Percentiles rank a stretch among this genome's conserved stretches.
Evolutionary conservation across 2,113 vertebrate genomes (phyloP).

Genomic region (Lamprotornis superbus): DNA sequence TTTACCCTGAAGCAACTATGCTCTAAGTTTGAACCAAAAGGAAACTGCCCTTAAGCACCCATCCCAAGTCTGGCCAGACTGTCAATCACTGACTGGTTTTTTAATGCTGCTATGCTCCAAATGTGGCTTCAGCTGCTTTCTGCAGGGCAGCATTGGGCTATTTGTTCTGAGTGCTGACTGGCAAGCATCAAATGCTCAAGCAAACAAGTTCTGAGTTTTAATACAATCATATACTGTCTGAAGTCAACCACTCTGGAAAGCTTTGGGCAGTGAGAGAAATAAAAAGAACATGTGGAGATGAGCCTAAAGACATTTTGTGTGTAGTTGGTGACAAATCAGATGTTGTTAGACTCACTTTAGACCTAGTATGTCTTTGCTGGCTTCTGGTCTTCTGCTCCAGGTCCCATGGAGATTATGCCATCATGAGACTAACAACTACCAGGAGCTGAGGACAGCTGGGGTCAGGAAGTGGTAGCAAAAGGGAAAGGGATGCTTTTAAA

Average conservation of each 20-base stretch:
- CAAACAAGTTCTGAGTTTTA: not conserved
- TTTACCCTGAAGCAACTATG: accelerated
- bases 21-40: not conserved
- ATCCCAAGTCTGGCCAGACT: not conserved
- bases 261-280: not conserved
- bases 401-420: not conserved
- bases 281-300: not conserved
- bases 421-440: not conserved
- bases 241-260: not conserved
- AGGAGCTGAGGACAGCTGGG: not conserved
- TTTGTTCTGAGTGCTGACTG: not conserved
- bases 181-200: not conserved
- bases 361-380: not conserved
- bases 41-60: not conserved
- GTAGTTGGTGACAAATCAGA: not conserved
- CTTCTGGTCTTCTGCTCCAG: not conserved
- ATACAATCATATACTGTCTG: not conserved
- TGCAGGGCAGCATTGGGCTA: not conserved
- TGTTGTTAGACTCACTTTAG: not conserved
- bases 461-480: not conserved
- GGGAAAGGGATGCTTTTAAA: not conserved
- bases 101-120: not conserved
- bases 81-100: not conserved
- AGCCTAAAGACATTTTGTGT: not conserved
- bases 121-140: not conserved